Evolutionary conservation across 2,797 vertebrate genomes (phyloP), one percentile per base, ranked within the genome.

Genomic region (Hozukius guyotensis): DNA sequence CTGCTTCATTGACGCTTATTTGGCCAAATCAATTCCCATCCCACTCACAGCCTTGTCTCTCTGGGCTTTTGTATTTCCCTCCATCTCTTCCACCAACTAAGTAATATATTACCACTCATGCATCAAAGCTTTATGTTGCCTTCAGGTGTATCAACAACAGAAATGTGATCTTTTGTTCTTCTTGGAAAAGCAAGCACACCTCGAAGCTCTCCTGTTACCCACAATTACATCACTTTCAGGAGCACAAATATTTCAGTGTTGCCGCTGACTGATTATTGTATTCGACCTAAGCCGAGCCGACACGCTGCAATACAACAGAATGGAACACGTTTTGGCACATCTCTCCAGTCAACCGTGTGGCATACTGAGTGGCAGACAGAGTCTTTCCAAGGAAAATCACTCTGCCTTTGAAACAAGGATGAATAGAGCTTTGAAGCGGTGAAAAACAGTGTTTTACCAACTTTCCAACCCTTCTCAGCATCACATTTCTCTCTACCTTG

Each of bases 141-240:
- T 82, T 85, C 27, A 70, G 84, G 77, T 64, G 31, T 20, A 18
- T 38, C 49, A 68, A 9, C 32, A 66, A 27, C n/a, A 72, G 27
- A 69, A 77, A 67, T 56, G 59, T 25, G 25, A 60, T 55, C 3
- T 64, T 38, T 24, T 74, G 71, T 69, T 62, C 20, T 73, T 24
- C 7, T 70, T 0, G 0, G 3, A 67, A 62, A 20, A 31, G 38
- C 32, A 65, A 57, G 57, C 36, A 55, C 29, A 25, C 59, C 38
- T 77, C 1, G 0, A 42, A 71, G 82, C 42, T 2, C 56, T 57
- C 16, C 13, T 42, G 52, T 81, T 82, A n/a, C 65, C 10, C 24
- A 56, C 74, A 82, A 78, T 83, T 76, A 77, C 73, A 83, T 88
- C 79, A 71, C 71, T 72, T 63, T 52, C 29, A 75, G 34, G n/a